A percentile compares a stretch with the other conserved stretches of the same genome.
Evolutionary conservation across 2,797 vertebrate species (phyloP).

Genomic region (Meriones psammophilus): DNA sequence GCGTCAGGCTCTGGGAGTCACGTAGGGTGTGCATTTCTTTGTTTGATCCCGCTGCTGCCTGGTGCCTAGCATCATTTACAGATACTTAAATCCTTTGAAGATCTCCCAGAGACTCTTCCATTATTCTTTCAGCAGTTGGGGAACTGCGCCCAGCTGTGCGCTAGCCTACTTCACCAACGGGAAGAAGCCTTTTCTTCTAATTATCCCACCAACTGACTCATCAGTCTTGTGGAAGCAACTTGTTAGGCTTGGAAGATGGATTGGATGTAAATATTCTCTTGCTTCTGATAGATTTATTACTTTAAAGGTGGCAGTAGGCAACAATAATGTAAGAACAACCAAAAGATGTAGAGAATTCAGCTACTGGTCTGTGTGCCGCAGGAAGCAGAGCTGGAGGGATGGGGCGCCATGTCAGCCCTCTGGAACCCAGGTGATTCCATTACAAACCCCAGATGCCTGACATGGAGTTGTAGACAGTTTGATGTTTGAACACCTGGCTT

Average conservation of each 20-base stretch:
- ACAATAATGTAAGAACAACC: not conserved
- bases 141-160: not conserved
- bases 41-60: not conserved
- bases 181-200: slow-evolving; percentile 52
- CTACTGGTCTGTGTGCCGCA: not conserved
- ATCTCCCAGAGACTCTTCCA: not conserved
- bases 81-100: slow-evolving; percentile 2
- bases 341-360: not conserved
- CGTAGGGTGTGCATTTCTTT: not conserved
- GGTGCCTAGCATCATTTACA: not conserved
- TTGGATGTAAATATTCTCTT: not conserved
- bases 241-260: slow-evolving; percentile 50
- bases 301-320: slow-evolving; percentile 7
- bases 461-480: not conserved
- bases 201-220: slow-evolving; percentile 6
- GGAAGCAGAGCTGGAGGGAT: no score
- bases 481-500: not conserved
- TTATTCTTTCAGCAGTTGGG: slow-evolving; percentile 30
- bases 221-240: slow-evolving; percentile 12
- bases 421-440: not conserved
- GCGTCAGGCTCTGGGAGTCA: not conserved
- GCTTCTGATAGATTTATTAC: slow-evolving; percentile 12
- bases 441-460: not conserved
- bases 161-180: not conserved
- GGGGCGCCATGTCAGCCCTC: not conserved